Conservation (phyloP, 2,888 invertebrate genomes). For the Oxytorus armatus region DNA sequence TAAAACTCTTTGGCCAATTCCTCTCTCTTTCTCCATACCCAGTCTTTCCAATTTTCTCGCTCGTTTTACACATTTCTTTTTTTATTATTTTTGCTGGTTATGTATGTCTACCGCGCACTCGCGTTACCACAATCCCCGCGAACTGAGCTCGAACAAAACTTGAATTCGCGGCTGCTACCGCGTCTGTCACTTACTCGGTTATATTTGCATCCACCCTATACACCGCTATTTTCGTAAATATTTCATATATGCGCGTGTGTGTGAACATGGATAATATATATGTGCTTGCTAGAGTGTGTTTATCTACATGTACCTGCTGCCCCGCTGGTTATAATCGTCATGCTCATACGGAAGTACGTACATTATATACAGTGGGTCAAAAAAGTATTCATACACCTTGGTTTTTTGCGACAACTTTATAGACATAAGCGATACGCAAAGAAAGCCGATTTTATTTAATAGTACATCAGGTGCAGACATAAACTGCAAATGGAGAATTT, state of each 20-base stretch:
- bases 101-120: slow-evolving; percentile 47
- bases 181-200: slow-evolving; percentile 46
- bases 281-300: background rate
- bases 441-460: too few relatives aligned
- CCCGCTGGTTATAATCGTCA: slow-evolving; percentile 28
- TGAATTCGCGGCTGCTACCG: slow-evolving; percentile 70
- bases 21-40: slow-evolving; percentile 12
- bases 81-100: slow-evolving; percentile 24
- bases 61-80: slow-evolving; percentile 12
- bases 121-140: slow-evolving; percentile 55
- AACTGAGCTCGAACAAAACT: slow-evolving; percentile 70
- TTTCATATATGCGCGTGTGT: background rate
- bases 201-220: slow-evolving; percentile 19
- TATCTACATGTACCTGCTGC: slow-evolving; percentile 12
- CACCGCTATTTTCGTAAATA: slow-evolving; percentile 9
- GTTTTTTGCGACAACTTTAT: too few relatives aligned
- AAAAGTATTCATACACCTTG: too few relatives aligned
- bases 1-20: slow-evolving; percentile 38
- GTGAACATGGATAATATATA: background rate
- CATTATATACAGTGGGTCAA: too few relatives aligned
- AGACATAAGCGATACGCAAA: too few relatives aligned
- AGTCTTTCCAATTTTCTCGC: slow-evolving; percentile 36
- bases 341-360: too few relatives aligned
- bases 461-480: too few relatives aligned
- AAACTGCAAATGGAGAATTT: too few relatives aligned